These are phyloP conservation scores for Plagiodera versicolora DNA, from an alignment of 2,888 invertebrate genomes.

Conservation along the genomic window DNA sequence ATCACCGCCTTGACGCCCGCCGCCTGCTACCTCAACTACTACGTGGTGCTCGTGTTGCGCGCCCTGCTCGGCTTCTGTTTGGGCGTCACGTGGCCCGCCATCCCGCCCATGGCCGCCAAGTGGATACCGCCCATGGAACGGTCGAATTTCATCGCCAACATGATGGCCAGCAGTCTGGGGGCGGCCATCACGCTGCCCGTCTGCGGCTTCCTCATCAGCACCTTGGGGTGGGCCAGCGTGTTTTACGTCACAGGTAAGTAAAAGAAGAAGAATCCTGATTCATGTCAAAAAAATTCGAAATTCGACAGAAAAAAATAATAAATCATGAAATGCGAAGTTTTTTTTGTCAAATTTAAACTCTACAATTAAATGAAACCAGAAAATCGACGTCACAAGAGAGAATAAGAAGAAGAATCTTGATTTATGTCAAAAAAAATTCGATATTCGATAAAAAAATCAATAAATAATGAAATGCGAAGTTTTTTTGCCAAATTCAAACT, in stretches of 20 bases:
- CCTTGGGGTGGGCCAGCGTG: conserved; percentile 85
- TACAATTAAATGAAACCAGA: no score
- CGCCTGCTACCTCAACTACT: conserved; percentile 70
- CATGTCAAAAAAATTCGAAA: no score
- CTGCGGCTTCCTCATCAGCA: conserved; percentile 72
- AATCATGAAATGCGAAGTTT: no score
- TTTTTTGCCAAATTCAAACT: no score
- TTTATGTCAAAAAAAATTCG: no score
- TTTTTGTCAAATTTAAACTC: no score
- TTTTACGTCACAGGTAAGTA: conserved; percentile 79
- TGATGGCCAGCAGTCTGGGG: conserved; percentile 91
- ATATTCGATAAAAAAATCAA: no score
- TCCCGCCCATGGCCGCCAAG: conserved; percentile 87
- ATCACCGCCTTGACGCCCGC: conserved; percentile 80
- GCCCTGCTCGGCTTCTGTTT: conserved; percentile 60
- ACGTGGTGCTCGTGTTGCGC: conserved; percentile 70
- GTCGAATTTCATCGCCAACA: conserved; percentile 89
- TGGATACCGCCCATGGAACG: conserved; percentile 96
- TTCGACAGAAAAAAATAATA: no score
- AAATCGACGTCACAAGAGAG: no score
- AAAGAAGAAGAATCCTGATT: no score
- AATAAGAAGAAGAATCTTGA: no score
- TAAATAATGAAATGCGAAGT: no score
- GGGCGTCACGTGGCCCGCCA: conserved; percentile 92
- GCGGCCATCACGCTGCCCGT: conserved; percentile 87